Percentiles rank a stretch among this genome's conserved stretches.
phyloP scores from a whole-genome alignment of 1,140 invertebrate genomes.

The Ceratosolen solmsi region DNA sequence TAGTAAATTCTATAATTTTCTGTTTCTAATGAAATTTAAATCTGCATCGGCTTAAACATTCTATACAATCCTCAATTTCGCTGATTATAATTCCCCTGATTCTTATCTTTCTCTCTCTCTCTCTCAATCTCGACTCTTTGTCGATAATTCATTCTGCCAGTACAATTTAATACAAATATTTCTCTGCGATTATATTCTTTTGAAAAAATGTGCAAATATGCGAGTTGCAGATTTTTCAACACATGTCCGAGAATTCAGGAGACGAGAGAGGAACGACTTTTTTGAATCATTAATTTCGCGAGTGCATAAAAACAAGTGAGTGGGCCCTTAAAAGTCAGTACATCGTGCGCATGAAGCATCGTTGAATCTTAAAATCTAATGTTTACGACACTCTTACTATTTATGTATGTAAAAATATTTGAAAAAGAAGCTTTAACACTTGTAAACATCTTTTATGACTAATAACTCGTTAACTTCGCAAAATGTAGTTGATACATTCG shows the following conservation, averaged over 20 bases:
- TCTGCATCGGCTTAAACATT: no score
- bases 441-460: constrained; percentile 4
- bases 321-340: not conserved
- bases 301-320: not conserved
- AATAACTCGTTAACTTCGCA: not conserved
- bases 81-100: no score
- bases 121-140: no score
- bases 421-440: not conserved
- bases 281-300: not conserved
- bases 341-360: not conserved
- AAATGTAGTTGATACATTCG: not conserved
- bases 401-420: constrained; percentile 19
- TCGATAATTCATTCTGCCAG: no score
- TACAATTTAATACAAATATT: no score
- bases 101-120: no score
- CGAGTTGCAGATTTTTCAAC: not conserved
- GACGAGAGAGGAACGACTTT: not conserved
- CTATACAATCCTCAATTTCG: no score
- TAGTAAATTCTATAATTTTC: no score
- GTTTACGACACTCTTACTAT: not conserved
- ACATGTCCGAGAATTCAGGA: not conserved
- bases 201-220: no score
- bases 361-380: not conserved
- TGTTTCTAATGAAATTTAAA: no score
- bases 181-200: no score